Evolutionary conservation across 2,113 vertebrate genomes (phyloP).

Genomic region (Aptenodytes forsteri): DNA sequence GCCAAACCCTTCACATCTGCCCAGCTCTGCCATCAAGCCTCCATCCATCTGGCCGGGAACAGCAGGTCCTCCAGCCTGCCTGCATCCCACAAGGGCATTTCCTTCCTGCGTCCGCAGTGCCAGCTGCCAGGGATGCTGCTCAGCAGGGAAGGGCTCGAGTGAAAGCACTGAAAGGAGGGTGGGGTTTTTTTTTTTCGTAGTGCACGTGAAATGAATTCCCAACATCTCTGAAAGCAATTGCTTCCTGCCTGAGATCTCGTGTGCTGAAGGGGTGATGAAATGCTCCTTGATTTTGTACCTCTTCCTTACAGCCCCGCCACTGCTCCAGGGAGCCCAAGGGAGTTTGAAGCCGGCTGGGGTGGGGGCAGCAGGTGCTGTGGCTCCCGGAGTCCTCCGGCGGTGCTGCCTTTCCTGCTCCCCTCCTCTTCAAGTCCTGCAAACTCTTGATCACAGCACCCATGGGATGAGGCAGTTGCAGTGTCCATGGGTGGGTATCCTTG

Average conservation of each 20-base stretch:
- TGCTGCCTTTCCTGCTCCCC: background rate
- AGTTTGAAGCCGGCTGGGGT: background rate
- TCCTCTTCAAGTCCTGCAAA: background rate
- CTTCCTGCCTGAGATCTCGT: background rate
- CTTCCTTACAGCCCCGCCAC: background rate
- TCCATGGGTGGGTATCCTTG: background rate
- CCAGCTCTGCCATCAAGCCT: conserved; percentile 13
- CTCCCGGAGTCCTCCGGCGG: fast-evolving
- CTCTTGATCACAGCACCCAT: fast-evolving
- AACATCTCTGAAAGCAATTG: background rate
- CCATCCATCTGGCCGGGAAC: conserved; percentile 46
- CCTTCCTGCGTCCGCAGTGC: conserved; percentile 14
- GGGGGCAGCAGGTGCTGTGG: background rate
- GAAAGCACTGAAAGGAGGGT: background rate
- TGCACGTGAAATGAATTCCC: background rate
- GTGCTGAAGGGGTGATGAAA: background rate
- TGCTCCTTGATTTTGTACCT: background rate
- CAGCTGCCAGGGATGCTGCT: conserved; percentile 47
- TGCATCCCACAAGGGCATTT: conserved; percentile 43
- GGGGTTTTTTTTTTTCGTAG: background rate
- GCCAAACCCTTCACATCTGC: conserved; percentile 54
- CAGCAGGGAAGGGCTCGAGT: background rate
- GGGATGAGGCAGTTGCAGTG: background rate
- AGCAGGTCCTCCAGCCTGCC: conserved; percentile 48
- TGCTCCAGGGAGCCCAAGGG: background rate